phyloP scores from a whole-genome alignment of 1,140 invertebrate genomes.

The Drosophila miranda region DNA sequence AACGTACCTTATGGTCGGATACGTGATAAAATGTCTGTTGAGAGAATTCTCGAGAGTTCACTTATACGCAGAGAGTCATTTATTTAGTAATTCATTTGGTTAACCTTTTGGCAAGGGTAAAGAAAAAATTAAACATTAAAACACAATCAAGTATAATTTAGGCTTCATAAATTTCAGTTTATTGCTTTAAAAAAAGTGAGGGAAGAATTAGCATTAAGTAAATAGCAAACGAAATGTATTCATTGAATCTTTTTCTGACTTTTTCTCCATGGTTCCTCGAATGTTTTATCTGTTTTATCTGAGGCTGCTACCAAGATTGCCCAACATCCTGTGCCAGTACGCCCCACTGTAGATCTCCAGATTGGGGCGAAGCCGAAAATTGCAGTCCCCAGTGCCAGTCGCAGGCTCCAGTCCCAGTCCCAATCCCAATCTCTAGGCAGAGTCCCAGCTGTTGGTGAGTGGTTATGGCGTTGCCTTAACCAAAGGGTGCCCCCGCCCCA shows the following conservation, averaged over 20 bases:
- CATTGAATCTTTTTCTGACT: not conserved
- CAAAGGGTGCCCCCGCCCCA: slow-evolving; percentile 61
- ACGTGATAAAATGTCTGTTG: slow-evolving; percentile 20
- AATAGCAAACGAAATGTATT: not conserved
- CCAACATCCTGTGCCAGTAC: slow-evolving; percentile 17
- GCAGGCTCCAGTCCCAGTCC: slow-evolving; percentile 5
- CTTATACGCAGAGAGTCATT: not conserved
- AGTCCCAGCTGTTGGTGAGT: slow-evolving; percentile 34
- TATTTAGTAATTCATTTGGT: no score
- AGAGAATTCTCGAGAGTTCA: not conserved
- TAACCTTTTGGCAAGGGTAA: no score
- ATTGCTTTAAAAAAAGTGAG: slow-evolving; percentile 9
- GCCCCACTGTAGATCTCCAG: slow-evolving; percentile 27
- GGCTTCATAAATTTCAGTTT: slow-evolving; percentile 10
- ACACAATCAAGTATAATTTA: slow-evolving; percentile 11
- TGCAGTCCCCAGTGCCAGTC: slow-evolving; percentile 20
- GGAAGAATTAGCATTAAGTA: slow-evolving; percentile 16
- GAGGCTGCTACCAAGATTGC: slow-evolving; percentile 16
- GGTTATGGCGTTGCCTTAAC: slow-evolving; percentile 45
- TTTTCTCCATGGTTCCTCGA: slow-evolving; percentile 19
- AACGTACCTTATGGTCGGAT: slow-evolving; percentile 1
- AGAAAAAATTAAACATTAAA: slow-evolving; percentile 1
- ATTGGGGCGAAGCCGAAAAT: slow-evolving; percentile 18
- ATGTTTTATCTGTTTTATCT: slow-evolving; percentile 11
- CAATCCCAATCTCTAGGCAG: slow-evolving; percentile 9